Evolutionary conservation across 2,113 vertebrate species (phyloP).

Genomic region (Hymenochirus boettgeri): DNA sequence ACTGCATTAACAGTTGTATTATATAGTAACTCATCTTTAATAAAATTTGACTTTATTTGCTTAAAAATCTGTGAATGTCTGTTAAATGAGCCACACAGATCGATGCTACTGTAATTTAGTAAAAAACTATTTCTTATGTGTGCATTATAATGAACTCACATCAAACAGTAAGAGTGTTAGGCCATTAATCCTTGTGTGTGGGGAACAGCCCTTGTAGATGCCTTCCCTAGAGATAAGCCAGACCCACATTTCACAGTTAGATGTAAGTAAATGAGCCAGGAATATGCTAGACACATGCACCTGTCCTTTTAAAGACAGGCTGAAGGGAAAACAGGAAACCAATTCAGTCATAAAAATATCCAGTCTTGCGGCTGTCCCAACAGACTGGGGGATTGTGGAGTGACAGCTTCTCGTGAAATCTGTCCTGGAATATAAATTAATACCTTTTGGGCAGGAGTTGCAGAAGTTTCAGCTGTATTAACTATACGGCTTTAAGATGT

Average conservation of each 20-base stretch:
- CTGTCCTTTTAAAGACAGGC: slow-evolving; percentile 31
- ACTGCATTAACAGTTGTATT: no score
- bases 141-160: slow-evolving; percentile 12
- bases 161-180: slow-evolving; percentile 25
- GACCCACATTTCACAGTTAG: slow-evolving; percentile 36
- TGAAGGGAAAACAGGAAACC: slow-evolving; percentile 32
- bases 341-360: slow-evolving; percentile 28
- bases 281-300: slow-evolving; percentile 32
- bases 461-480: slow-evolving; percentile 8
- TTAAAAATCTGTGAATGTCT: no score
- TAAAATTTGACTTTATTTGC: no score
- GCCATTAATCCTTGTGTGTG: slow-evolving; percentile 19
- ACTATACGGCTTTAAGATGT: slow-evolving; percentile 17
- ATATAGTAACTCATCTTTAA: no score
- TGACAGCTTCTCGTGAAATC: slow-evolving; percentile 24
- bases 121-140: background rate
- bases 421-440: slow-evolving; percentile 27
- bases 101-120: background rate
- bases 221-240: slow-evolving; percentile 14
- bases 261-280: slow-evolving; percentile 35
- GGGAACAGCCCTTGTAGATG: slow-evolving; percentile 16
- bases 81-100: background rate
- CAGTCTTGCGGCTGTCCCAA: slow-evolving; percentile 10
- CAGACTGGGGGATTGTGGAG: slow-evolving; percentile 2
- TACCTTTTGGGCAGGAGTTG: slow-evolving; percentile 14